Conservation (phyloP, 2,888 invertebrate genomes). For the Coenonympha glycerion region DNA sequence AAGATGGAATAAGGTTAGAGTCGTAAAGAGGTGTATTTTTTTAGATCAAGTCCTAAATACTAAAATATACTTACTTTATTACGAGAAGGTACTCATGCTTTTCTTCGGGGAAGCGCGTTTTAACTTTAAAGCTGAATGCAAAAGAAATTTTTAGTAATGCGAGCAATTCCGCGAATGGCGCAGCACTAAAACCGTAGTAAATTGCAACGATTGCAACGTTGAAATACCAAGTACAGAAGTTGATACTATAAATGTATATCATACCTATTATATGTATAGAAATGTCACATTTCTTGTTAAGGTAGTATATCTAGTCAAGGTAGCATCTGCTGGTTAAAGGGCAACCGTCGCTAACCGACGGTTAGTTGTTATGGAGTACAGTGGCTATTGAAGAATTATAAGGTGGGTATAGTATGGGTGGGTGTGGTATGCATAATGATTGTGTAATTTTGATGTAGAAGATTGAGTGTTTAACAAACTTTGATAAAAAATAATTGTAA, state of each 20-base stretch:
- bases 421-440: constrained; percentile 24
- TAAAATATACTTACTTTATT: too few relatives aligned
- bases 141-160: background rate
- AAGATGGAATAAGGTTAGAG: too few relatives aligned
- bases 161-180: background rate
- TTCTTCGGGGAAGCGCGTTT: background rate
- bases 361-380: constrained; percentile 13
- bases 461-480: too few relatives aligned
- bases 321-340: constrained; percentile 17
- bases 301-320: background rate
- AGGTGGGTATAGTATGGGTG: too few relatives aligned
- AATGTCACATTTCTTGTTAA: constrained; percentile 11
- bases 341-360: constrained; percentile 17
- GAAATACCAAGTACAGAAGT: background rate
- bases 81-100: background rate
- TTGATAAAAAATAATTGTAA: too few relatives aligned
- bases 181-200: background rate
- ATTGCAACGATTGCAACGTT: background rate
- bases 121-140: background rate
- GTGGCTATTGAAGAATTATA: constrained; percentile 10
- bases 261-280: background rate
- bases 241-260: too few relatives aligned
- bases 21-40: too few relatives aligned
- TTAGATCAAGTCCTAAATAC: too few relatives aligned
- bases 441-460: too few relatives aligned